Conservation (phyloP, 2,113 vertebrate genomes). For the Morone chrysops region DNA sequence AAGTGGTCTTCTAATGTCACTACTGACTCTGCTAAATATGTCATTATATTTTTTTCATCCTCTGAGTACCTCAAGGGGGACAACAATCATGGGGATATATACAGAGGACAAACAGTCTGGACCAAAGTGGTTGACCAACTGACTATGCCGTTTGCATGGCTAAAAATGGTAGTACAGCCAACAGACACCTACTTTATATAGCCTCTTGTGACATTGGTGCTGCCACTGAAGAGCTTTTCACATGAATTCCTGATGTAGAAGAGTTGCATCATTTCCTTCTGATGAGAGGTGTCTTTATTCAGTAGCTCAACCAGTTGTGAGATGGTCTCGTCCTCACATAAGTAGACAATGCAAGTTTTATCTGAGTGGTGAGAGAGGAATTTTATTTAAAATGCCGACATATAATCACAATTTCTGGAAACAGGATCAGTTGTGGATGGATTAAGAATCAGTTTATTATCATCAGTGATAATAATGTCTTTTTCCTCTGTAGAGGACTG, state of each 20-base stretch:
- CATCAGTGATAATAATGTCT: neutral
- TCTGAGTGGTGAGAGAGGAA: constrained; percentile 25
- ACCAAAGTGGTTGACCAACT: neutral
- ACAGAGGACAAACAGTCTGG: neutral
- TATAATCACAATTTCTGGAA: neutral
- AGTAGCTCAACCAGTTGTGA: fast-evolving
- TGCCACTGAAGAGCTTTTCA: fast-evolving
- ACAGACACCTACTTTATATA: constrained; percentile 50
- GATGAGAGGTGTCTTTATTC: fast-evolving
- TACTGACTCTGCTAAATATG: neutral
- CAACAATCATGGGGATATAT: too few relatives aligned
- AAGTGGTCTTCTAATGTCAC: neutral
- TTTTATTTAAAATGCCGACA: neutral
- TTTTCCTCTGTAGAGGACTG: neutral
- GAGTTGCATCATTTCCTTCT: neutral
- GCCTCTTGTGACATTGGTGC: fast-evolving
- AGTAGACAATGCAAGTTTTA: fast-evolving
- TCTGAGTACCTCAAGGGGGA: neutral
- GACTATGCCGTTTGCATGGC: neutral
- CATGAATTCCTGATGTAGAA: neutral
- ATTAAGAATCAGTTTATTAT: neutral
- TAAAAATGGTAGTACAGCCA: neutral
- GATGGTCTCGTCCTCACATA: fast-evolving
- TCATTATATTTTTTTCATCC: neutral
- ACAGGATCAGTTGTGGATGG: neutral